phyloP scores from a whole-genome alignment of 2,113 vertebrate genomes.

The Zingel zingel region DNA sequence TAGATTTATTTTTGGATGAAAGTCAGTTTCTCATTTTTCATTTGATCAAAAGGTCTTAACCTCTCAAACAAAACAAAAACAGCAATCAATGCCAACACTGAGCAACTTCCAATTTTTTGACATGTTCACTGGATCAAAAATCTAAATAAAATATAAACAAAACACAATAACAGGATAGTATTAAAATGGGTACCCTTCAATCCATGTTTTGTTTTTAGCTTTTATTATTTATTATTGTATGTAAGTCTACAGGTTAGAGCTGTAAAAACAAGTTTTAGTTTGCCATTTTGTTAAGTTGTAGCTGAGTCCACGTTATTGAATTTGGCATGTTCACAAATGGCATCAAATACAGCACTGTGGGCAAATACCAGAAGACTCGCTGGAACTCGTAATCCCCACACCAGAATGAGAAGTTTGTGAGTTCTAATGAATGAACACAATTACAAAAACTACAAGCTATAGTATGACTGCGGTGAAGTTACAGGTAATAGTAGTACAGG shows the following conservation, averaged over 20 bases:
- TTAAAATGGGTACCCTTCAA: not conserved
- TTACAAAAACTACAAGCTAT: not conserved
- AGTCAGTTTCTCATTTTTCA: constrained; percentile 41
- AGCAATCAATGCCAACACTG: constrained; percentile 5
- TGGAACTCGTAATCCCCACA: not conserved
- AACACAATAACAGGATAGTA: not conserved
- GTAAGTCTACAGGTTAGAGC: not conserved
- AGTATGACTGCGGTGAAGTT: not conserved
- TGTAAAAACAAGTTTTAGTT: not conserved
- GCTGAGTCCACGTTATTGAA: not conserved
- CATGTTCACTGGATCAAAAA: not conserved
- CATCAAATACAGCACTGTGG: not conserved
- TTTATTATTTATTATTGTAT: not conserved
- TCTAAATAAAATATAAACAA: not conserved
- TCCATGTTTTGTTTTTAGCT: not conserved
- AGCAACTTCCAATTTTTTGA: not conserved
- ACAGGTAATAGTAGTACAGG: not conserved
- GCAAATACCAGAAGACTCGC: not conserved
- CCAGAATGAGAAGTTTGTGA: not conserved
- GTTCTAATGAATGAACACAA: not conserved
- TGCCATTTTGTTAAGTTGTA: not conserved
- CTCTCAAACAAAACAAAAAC: constrained; percentile 20
- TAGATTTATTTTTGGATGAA: constrained; percentile 38
- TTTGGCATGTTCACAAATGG: not conserved
- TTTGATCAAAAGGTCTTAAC: constrained; percentile 35